A percentile compares a stretch with the other conserved stretches of the same genome.
These are phyloP conservation scores for Pelecanus crispus DNA, from an alignment of 2,113 vertebrate genomes.

Conservation along the genomic window DNA sequence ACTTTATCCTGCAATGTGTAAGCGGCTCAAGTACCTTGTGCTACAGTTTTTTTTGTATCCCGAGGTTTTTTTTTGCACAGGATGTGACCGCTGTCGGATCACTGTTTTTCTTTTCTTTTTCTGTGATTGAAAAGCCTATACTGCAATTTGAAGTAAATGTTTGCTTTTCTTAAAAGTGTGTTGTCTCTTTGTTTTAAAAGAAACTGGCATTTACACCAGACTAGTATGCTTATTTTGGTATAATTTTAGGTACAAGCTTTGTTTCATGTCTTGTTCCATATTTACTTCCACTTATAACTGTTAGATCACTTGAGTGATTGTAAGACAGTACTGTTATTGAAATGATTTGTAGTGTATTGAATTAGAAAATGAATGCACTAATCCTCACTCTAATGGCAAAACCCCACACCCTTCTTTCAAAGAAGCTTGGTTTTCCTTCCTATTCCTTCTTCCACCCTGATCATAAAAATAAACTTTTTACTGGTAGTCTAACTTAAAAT, in stretches of 20 bases:
- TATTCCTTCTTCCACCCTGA: neutral
- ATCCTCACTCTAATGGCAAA: neutral
- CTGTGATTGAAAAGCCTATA: conserved; percentile 79
- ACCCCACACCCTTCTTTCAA: neutral
- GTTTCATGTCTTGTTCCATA: neutral
- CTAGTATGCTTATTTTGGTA: neutral
- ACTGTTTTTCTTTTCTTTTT: conserved; percentile 73
- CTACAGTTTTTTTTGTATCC: conserved; percentile 67
- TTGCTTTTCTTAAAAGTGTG: conserved; percentile 74
- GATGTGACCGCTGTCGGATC: conserved; percentile 75
- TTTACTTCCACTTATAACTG: neutral
- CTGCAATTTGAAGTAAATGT: conserved; percentile 80
- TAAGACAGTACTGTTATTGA: neutral
- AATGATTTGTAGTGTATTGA: neutral
- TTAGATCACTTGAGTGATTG: neutral
- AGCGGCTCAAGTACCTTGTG: conserved; percentile 68
- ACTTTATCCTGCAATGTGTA: conserved; percentile 65
- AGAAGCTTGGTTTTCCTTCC: neutral
- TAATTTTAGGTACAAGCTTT: neutral
- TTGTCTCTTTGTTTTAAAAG: conserved; percentile 5
- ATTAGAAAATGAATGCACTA: neutral
- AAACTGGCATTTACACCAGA: neutral
- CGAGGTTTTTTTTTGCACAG: conserved; percentile 64
- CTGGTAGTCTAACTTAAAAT: neutral
- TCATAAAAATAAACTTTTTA: neutral